Conservation (phyloP, 2,113 vertebrate genomes). For the Nycticryphes semicollaris region DNA sequence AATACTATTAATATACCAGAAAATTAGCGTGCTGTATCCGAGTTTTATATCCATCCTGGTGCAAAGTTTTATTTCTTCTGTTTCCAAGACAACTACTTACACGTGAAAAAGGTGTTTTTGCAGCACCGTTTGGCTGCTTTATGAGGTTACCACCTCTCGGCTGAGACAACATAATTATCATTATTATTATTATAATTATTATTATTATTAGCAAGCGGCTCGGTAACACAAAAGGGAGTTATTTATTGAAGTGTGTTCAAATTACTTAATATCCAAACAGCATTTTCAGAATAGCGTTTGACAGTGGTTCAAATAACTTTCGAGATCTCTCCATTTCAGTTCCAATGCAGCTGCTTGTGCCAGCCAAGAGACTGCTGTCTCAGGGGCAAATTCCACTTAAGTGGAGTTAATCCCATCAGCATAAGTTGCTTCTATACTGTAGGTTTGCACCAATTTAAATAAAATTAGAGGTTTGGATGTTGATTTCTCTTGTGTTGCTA, state of each 20-base stretch:
- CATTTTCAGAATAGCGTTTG: not conserved
- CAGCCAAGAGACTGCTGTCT: not conserved
- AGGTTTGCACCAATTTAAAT: conserved; percentile 3
- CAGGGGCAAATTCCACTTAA: not conserved
- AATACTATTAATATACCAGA: not conserved
- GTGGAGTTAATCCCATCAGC: conserved; percentile 16
- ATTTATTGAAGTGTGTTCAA: not conserved
- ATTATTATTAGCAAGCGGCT: not conserved
- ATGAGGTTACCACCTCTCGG: not conserved
- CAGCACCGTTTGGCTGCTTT: not conserved
- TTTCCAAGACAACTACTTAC: not conserved
- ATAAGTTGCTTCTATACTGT: not conserved
- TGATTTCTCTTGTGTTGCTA: conserved; percentile 12
- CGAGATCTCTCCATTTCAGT: not conserved
- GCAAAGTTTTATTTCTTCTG: not conserved
- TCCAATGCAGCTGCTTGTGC: not conserved
- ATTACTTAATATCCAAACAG: not conserved
- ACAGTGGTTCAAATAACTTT: not conserved
- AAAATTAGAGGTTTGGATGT: conserved; percentile 10
- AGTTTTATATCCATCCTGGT: not conserved
- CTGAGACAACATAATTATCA: not conserved
- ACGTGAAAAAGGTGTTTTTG: not conserved
- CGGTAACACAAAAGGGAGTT: not conserved
- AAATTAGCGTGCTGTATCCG: not conserved
- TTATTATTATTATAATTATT: not conserved